A percentile compares a stretch with the other conserved stretches of the same genome.
Evolutionary conservation across 2,113 vertebrate species (phyloP).

Genomic region (Callipepla squamata): DNA sequence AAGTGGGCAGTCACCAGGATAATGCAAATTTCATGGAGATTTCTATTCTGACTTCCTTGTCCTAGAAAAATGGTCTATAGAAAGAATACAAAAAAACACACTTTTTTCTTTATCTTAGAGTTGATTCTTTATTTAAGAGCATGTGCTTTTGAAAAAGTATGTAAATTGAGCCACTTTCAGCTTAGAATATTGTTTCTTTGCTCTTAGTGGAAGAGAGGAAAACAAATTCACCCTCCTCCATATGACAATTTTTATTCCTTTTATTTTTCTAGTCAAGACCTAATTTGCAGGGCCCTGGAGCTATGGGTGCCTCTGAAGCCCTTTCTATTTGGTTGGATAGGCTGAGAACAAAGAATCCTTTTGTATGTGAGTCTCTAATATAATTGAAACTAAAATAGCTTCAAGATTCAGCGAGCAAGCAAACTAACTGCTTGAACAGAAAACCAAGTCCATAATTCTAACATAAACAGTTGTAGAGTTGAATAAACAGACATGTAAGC

Average conservation of each 20-base stretch:
- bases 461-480: conserved; percentile 41
- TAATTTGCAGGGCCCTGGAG: conserved; percentile 47
- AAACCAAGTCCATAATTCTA: conserved; percentile 49
- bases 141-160: background rate
- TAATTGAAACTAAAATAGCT: conserved; percentile 54
- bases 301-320: conserved; percentile 10
- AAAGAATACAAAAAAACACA: background rate
- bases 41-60: background rate
- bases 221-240: background rate
- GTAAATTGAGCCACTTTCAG: background rate
- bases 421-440: conserved; percentile 16
- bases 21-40: background rate
- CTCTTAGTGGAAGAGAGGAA: background rate
- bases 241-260: conserved; percentile 13
- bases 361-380: conserved; percentile 4
- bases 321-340: background rate
- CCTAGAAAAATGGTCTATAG: background rate
- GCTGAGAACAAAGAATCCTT: conserved; percentile 41
- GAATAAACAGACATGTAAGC: conserved; percentile 42
- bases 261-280: conserved; percentile 37
- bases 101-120: background rate
- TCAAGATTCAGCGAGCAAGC: conserved; percentile 13
- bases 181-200: background rate
- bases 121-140: background rate
- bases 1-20: background rate